Evolutionary conservation across 2,113 vertebrate species (phyloP), one percentile per base, ranked within the genome.

Genomic region (Reinhardtius hippoglossoides): DNA sequence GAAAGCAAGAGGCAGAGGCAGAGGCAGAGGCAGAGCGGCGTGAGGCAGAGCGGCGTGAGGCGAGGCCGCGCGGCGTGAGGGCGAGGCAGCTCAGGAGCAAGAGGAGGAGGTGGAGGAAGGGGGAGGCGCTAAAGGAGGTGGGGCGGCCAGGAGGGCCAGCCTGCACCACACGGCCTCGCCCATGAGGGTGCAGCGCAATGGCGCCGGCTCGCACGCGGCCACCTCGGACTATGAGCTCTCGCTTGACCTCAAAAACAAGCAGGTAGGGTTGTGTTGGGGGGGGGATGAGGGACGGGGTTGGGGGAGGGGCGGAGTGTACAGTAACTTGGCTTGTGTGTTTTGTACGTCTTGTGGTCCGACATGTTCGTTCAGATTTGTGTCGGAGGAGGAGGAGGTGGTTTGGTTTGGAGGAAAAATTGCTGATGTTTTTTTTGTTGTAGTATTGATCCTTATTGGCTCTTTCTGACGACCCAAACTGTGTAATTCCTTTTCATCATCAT

Each of bases 191-290:
- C 97, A 97, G 93, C 96, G 94, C 93, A 96, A 96, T 91, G 95
- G 95, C 88, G 95, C 95, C 91, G 97, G 97, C 95, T 96, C 97
- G 77, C 97, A 97, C 87, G 85, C 96, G 63, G 69, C 89, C 73
- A 67, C 95, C 83, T 96, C 96, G 66, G 96, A 98, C 93, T 99
- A 98, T 96, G 97, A 99, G 91, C 96, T 98, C 95, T 98, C 98
- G 81, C 95, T 98, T 95, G 97, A 99, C 95, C 96, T 99, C 96
- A 99, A 99, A 96, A 99, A 97, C 95, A 98, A 98, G 96, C 98
- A 98, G 97, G 97, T 99, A 98, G 95, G 95, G 85, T 79, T 81
- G 74, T 87, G 84, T 88, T 77, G 42, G 67, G 73, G 24, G n/a
- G n/a, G n/a, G n/a, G n/a, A n/a, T n/a, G n/a, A n/a, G n/a, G n/a